Conservation (phyloP, 2,888 invertebrate genomes). For the Tetranychus piercei region DNA sequence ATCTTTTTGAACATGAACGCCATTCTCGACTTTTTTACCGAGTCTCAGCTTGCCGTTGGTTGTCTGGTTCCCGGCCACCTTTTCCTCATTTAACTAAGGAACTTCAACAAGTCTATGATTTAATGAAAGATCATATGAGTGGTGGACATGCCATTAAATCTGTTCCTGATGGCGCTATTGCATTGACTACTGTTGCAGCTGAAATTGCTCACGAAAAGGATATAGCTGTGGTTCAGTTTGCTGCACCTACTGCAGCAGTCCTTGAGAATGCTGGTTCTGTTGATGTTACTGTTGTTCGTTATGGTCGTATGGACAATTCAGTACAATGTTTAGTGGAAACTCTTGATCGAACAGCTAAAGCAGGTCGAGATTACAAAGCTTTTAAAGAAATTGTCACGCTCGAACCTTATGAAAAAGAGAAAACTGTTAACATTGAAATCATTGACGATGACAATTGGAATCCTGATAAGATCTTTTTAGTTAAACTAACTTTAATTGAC, state of each 20-base stretch:
- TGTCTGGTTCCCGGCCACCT: slow-evolving; percentile 37
- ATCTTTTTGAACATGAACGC: slow-evolving; percentile 36
- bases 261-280: slow-evolving; percentile 37
- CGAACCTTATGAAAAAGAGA: slow-evolving; percentile 37
- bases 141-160: background rate
- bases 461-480: slow-evolving; percentile 44
- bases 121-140: slow-evolving; percentile 6
- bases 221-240: slow-evolving; percentile 39
- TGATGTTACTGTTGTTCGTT: slow-evolving; percentile 34
- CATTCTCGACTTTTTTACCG: slow-evolving; percentile 43
- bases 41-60: slow-evolving; percentile 38
- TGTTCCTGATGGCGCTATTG: background rate
- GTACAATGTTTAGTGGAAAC: slow-evolving; percentile 36
- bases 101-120: slow-evolving; percentile 35
- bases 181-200: slow-evolving; percentile 2
- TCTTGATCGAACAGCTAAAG: slow-evolving; percentile 42
- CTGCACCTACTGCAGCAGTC: slow-evolving; percentile 39
- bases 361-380: slow-evolving; percentile 39
- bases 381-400: slow-evolving; percentile 39
- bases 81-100: slow-evolving; percentile 36
- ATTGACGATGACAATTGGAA: slow-evolving; percentile 43
- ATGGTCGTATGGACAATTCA: slow-evolving; percentile 33
- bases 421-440: slow-evolving; percentile 37
- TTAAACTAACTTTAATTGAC: slow-evolving; percentile 34
- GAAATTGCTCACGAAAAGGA: slow-evolving; percentile 18